These are phyloP conservation scores for Drosophila kokeensis DNA, from an alignment of 2,888 invertebrate genomes.

Conservation along the genomic window DNA sequence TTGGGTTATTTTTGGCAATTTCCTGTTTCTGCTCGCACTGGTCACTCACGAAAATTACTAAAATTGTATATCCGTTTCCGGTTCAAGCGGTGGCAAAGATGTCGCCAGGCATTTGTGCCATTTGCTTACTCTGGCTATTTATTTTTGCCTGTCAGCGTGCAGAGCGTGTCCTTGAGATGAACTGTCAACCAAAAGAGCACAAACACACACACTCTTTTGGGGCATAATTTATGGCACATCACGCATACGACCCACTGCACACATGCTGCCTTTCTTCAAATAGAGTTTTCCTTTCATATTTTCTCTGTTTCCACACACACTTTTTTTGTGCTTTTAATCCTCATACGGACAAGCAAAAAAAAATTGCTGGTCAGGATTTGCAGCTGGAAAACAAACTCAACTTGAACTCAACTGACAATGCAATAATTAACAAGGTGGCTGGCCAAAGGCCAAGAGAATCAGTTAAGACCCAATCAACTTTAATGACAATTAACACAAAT, in stretches of 20 bases:
- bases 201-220: constrained; percentile 9
- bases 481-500: constrained; percentile 44
- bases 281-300: constrained; percentile 13
- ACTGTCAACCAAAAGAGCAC: constrained; percentile 4
- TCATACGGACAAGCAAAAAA: neutral
- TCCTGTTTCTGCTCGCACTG: constrained; percentile 53
- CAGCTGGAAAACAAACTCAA: constrained; percentile 1
- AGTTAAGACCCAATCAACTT: constrained; percentile 50
- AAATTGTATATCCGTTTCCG: constrained; percentile 79
- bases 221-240: constrained; percentile 67
- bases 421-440: constrained; percentile 40
- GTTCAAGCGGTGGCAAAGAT: constrained; percentile 47
- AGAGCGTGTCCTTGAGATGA: constrained; percentile 38
- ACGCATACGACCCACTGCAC: constrained; percentile 61
- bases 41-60: constrained; percentile 74
- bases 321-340: constrained; percentile 18
- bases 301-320: constrained; percentile 11
- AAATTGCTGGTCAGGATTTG: neutral
- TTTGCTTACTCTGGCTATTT: constrained; percentile 52
- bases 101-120: constrained; percentile 45
- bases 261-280: constrained; percentile 34
- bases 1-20: constrained; percentile 61
- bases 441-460: constrained; percentile 32
- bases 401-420: constrained; percentile 25
- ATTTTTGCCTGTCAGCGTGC: constrained; percentile 40